Conservation (phyloP, 1,140 invertebrate genomes). For the Zophobas morio region DNA sequence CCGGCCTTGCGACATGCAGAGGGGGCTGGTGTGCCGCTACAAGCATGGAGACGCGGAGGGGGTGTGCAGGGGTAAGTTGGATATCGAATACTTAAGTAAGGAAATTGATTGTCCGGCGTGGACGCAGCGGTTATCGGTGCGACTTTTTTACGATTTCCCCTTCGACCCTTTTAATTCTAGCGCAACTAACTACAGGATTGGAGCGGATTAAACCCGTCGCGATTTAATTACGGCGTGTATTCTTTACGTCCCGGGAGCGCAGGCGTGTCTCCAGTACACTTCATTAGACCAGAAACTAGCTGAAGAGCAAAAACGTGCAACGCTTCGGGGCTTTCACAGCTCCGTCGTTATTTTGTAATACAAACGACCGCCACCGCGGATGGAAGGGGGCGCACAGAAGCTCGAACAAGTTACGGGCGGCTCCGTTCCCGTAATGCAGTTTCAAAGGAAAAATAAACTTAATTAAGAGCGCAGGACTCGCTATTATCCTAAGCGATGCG, state of each 20-base stretch:
- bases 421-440: too few species aligned
- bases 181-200: too few species aligned
- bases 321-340: constrained; percentile 11
- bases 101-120: too few species aligned
- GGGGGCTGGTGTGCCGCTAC: constrained; percentile 60
- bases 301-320: constrained; percentile 21
- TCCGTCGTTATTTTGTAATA: constrained; percentile 24
- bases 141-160: too few species aligned
- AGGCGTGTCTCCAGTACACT: constrained; percentile 18
- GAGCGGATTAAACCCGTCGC: background rate
- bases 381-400: too few species aligned
- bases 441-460: too few species aligned
- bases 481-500: too few species aligned
- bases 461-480: too few species aligned
- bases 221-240: constrained; percentile 17
- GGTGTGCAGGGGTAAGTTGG: constrained; percentile 60
- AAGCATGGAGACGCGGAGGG: constrained; percentile 63
- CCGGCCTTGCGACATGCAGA: constrained; percentile 58
- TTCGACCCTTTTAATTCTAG: too few species aligned
- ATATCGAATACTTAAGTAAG: too few species aligned
- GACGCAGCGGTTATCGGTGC: too few species aligned
- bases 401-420: too few species aligned
- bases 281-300: constrained; percentile 23
- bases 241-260: constrained; percentile 12
- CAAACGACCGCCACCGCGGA: background rate